A percentile compares a stretch with the other conserved stretches of the same genome.
These are phyloP conservation scores for Heliangelus exortis DNA, from an alignment of 2,797 vertebrate species.

Conservation along the genomic window DNA sequence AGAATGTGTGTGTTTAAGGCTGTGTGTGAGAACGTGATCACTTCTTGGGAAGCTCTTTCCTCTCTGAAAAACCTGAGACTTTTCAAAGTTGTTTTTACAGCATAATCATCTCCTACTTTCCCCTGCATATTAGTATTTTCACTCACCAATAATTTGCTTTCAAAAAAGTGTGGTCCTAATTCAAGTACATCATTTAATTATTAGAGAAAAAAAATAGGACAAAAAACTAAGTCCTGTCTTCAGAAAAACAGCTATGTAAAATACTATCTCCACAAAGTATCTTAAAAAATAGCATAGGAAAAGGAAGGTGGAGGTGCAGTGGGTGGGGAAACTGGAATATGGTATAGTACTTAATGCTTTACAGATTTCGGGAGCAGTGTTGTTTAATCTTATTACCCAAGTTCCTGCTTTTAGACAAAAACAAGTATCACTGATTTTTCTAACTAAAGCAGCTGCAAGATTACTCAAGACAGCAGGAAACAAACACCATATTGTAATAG, in stretches of 20 bases:
- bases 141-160: neutral
- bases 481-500: neutral
- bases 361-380: neutral
- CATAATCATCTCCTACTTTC: neutral
- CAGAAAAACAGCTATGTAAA: neutral
- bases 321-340: neutral
- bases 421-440: slow-evolving; percentile 39
- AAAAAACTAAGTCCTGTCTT: neutral
- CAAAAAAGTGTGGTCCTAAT: neutral
- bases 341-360: neutral
- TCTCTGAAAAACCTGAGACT: slow-evolving; percentile 46
- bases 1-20: slow-evolving; percentile 74
- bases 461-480: slow-evolving; percentile 23
- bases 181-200: neutral
- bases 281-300: neutral
- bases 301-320: neutral
- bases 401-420: slow-evolving; percentile 18
- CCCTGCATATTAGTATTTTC: neutral
- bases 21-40: slow-evolving; percentile 40
- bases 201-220: neutral
- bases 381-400: slow-evolving; percentile 9
- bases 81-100: slow-evolving; percentile 36
- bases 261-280: neutral
- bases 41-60: slow-evolving; percentile 64
- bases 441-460: slow-evolving; percentile 34